Base-by-base conservation (phyloP, 2,113 vertebrate genomes). In the Cynocephalus volans region DNA sequence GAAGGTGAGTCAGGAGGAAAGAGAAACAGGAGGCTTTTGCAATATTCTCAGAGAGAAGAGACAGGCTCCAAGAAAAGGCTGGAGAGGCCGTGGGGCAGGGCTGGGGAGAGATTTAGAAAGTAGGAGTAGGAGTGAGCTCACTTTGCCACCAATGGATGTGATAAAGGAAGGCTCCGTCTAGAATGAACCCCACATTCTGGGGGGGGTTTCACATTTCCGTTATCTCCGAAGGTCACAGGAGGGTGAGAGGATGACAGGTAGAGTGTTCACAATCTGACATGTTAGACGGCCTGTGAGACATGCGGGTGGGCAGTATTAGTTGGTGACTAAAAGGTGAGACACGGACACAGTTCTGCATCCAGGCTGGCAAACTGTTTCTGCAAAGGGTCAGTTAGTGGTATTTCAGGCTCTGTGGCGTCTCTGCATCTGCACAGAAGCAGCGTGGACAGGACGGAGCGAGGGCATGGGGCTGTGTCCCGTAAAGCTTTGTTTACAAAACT, bases 381-480 rank as follows among this genome's bases (percentile, higher is more conserved):
- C 56, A 18, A 60, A 84, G 75, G 21, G 56, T 50, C 18, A 31
- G n/a, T 33, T 14, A n/a, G 31, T 65, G 82, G 67, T 70, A 41
- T 12, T 24, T 60, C 18, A 21, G 77, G 1, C 18, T 83, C 76
- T 14, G 7, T 41, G 2, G 15, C 86, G 45, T 81, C 67, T 17
- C 11, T 8, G 6, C 41, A 18, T 2, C 62, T 65, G 1, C 33
- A 31, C 19, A n/a, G 50, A 95, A 54, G 50, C 28, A 50, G 54
- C 67, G 0, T 33, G n/a, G 24, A 14, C 2, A 5, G 8, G 8
- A 10, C 23, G 0, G 19, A 28, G 24, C 24, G 15, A 24, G 8
- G 0, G 33, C 24, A 36, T 64, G 5, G 11, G 15, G 6, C 14
- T 48, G 11, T 33, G 67, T 94, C 33, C 12, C 9, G 26, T 26